Evolutionary conservation across 23 tunicate species (phyloP).

Genomic region (Corella eumyota): DNA sequence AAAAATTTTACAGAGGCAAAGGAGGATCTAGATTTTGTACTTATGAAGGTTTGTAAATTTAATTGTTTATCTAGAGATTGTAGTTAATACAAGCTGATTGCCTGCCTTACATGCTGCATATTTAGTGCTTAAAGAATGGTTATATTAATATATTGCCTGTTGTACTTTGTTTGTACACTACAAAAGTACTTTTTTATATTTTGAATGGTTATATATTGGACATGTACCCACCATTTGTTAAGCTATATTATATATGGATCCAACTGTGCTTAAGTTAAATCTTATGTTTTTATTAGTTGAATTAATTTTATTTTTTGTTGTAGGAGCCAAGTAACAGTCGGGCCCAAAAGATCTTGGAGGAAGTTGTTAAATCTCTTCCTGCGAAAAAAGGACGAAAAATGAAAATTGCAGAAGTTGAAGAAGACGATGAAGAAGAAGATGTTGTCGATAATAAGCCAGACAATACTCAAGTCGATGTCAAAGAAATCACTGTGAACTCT

Average conservation of each 20-base stretch:
- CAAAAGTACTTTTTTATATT: neutral
- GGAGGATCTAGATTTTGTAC: constrained; percentile 45
- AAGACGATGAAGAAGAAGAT: constrained; percentile 29
- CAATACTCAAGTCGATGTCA: no score
- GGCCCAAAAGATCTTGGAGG: constrained; percentile 55
- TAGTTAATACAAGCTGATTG: no score
- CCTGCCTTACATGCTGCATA: no score
- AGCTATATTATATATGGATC: no score
- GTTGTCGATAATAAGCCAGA: no score
- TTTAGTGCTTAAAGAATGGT: no score
- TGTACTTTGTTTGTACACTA: no score
- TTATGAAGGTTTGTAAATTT: constrained; percentile 31
- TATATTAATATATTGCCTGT: no score
- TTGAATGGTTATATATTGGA: neutral
- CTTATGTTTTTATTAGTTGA: constrained; percentile 3
- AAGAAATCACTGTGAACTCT: no score
- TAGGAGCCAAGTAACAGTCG: constrained; percentile 67
- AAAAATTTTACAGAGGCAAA: constrained; percentile 25
- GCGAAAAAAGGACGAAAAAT: constrained; percentile 52
- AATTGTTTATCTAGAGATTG: neutral
- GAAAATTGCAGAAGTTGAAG: constrained; percentile 68
- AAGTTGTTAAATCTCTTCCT: constrained; percentile 17
- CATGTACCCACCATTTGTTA: neutral
- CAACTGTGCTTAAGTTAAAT: neutral
- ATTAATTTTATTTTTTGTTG: no score